Percentiles rank a stretch among this genome's conserved stretches.
Evolutionary conservation across 2,797 vertebrate species (phyloP).

Genomic region (Staurois parvus): DNA sequence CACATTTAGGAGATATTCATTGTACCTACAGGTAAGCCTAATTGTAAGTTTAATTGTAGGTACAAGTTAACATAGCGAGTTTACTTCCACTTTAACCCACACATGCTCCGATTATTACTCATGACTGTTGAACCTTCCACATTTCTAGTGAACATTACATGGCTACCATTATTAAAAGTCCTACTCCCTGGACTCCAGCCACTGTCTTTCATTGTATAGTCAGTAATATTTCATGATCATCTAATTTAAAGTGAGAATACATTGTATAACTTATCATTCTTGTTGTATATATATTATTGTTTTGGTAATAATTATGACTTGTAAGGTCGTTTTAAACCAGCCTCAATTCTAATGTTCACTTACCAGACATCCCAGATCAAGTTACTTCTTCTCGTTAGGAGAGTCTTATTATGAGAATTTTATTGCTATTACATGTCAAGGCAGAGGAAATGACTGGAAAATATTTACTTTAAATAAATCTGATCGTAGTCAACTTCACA

Average conservation of each 20-base stretch:
- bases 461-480: conserved; percentile 60
- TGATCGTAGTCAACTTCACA: conserved; percentile 64
- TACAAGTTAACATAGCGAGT: no score
- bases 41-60: no score
- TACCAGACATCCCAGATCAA: conserved; percentile 4
- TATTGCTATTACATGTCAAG: conserved; percentile 54
- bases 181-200: background rate
- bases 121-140: no score
- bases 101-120: background rate
- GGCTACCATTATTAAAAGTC: background rate
- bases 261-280: conserved; percentile 15
- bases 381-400: conserved; percentile 57
- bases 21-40: no score
- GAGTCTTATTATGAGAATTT: conserved; percentile 46
- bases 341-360: conserved; percentile 53
- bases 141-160: background rate
- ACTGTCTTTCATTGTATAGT: background rate
- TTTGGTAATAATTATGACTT: conserved; percentile 44
- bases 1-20: no score
- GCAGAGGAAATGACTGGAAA: conserved; percentile 50
- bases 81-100: no score
- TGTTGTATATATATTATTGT: conserved; percentile 23
- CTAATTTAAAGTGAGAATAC: background rate
- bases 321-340: conserved; percentile 53
- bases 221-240: background rate